Evolutionary conservation across 53 echinoderm and acorn worm genomes (phyloP), one percentile per base, ranked within the genome.

Genomic region (Stichopus horrens): DNA sequence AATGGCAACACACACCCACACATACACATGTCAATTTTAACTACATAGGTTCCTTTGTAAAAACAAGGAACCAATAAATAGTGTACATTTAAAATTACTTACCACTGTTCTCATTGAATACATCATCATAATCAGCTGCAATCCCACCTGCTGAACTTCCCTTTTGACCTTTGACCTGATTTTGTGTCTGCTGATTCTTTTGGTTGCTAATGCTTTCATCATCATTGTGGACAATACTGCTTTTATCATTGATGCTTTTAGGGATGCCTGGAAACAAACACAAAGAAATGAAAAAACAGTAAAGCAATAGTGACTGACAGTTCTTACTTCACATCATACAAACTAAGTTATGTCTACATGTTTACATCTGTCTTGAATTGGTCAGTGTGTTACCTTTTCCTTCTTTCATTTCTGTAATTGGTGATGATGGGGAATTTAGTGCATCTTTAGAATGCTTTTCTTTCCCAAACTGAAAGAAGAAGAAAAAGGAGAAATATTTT

Each of bases 21-120:
- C 37, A 37, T 2, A 0, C 0, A 37, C 37, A n/a, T n/a, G n/a
- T n/a, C n/a, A n/a, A n/a, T n/a, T n/a, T 37, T 37, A 2, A 37
- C 37, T 37, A 2, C 37, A 37, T 37, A 37, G 37, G 37, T 37
- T 37, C 37, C 37, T 37, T 37, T 37, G 37, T 37, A 1, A 37
- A 37, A 1, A 37, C 37, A 37, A 37, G 37, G 37, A 37, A 37
- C 37, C 37, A 37, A 37, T 37, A 37, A 37, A 37, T 37, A 37
- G 37, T 37, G 2, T 37, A 37, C 37, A 37, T 37, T 37, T 37
- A 37, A 37, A 37, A 37, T 37, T 37, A 77, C 77, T 22, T 77
- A 77, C 77, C 77, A 77, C 77, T 77, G 13, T 77, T 77, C 77
- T 77, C 77, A 52, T 77, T 37, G 13, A 77, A 52, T 18, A 52